phyloP scores from a whole-genome alignment of 2,888 invertebrate genomes.

The Eurytoma adleriae region DNA sequence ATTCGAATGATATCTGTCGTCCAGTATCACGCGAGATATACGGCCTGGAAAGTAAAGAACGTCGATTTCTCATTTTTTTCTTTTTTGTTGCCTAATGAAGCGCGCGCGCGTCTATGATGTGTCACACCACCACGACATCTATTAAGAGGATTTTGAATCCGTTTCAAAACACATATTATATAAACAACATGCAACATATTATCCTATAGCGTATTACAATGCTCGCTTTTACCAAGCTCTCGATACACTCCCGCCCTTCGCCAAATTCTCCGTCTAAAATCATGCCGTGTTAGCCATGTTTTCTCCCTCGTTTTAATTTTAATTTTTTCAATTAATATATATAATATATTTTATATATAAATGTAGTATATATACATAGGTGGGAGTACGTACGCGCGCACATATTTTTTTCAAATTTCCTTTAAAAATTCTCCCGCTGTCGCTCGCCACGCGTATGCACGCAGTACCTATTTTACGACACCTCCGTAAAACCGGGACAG shows the following conservation, averaged over 20 bases:
- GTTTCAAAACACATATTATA: conserved; percentile 74
- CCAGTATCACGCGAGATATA: conserved; percentile 30
- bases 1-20: conserved; percentile 24
- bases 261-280: conserved; percentile 16
- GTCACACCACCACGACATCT: conserved; percentile 71
- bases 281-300: conserved; percentile 23
- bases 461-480: conserved; percentile 51
- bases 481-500: conserved; percentile 54
- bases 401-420: conserved; percentile 16
- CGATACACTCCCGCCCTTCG: conserved; percentile 46
- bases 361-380: conserved; percentile 58
- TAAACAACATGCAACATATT: conserved; percentile 76
- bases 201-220: conserved; percentile 73
- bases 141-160: conserved; percentile 72
- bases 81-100: conserved; percentile 57
- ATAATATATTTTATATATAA: conserved; percentile 53
- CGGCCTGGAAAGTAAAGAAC: conserved; percentile 45
- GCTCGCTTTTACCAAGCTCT: conserved; percentile 59
- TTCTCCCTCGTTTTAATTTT: conserved; percentile 41
- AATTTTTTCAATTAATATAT: conserved; percentile 59
- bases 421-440: not conserved
- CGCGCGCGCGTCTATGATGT: conserved; percentile 63
- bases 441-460: conserved; percentile 53
- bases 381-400: conserved; percentile 54
- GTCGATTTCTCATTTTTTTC: conserved; percentile 1